phyloP scores from a whole-genome alignment of 2,113 vertebrate genomes.

The Salminus brasiliensis region DNA sequence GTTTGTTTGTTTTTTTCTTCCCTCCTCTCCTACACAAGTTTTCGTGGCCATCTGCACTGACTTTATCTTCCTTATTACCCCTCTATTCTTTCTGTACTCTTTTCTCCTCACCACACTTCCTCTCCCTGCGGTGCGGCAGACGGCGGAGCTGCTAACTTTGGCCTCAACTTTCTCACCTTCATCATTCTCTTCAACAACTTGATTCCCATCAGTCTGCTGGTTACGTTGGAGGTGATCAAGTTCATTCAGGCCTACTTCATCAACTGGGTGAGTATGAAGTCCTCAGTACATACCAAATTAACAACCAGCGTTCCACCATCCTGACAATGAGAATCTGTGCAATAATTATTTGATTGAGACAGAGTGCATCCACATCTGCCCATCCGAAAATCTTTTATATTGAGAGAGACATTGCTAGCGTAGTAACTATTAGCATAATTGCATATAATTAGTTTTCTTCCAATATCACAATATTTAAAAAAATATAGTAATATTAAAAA shows the following conservation, averaged over 20 bases:
- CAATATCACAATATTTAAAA: no score
- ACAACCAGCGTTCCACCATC: not conserved
- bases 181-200: constrained; percentile 99
- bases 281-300: not conserved
- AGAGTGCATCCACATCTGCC: not conserved
- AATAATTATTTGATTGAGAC: not conserved
- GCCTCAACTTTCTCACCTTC: constrained; percentile 98
- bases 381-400: not conserved
- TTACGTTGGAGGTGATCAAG: constrained; percentile 98
- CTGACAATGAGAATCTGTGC: not conserved
- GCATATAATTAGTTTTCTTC: no score
- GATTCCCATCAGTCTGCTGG: constrained; percentile 97
- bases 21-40: not conserved
- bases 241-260: constrained; percentile 99
- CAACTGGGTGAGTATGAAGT: constrained; percentile 91
- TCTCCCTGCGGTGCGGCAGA: constrained; percentile 72
- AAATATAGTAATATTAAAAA: no score
- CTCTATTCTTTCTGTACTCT: constrained; percentile 47
- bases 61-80: constrained; percentile 56
- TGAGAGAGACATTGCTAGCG: no score
- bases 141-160: constrained; percentile 95
- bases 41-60: constrained; percentile 18
- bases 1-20: no score
- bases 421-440: no score
- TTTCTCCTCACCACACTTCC: constrained; percentile 53